Percentiles rank a stretch among this genome's conserved stretches.
Conservation (phyloP, 2,888 invertebrate species). For the Meiosimyza platycephala region DNA sequence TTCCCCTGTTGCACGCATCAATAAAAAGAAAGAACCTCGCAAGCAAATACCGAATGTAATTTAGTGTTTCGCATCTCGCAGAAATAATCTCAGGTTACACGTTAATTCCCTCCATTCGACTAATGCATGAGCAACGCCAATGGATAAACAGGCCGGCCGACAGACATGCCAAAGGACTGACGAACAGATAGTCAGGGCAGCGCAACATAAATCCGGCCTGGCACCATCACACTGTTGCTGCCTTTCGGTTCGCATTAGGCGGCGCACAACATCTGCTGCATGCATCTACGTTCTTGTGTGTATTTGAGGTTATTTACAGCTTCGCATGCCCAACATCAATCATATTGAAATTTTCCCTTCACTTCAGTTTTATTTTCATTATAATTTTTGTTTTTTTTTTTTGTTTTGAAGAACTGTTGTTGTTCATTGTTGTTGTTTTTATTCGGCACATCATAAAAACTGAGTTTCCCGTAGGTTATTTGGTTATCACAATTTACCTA, state of each 20-base stretch:
- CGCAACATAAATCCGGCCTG: neutral
- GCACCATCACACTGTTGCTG: neutral
- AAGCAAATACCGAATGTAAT: constrained; percentile 28
- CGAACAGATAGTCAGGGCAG: neutral
- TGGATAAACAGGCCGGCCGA: constrained; percentile 10
- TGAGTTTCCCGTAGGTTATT: constrained; percentile 26
- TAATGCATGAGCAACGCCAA: constrained; percentile 27
- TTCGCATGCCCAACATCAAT: constrained; percentile 52
- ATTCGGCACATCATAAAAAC: constrained; percentile 45
- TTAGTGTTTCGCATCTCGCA: constrained; percentile 29
- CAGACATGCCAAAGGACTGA: neutral
- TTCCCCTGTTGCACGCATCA: constrained; percentile 30
- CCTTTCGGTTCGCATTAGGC: constrained; percentile 27
- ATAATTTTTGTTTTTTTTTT: constrained; percentile 41
- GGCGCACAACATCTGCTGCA: constrained; percentile 38
- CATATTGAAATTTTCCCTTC: constrained; percentile 43
- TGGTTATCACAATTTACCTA: constrained; percentile 12
- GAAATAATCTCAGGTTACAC: constrained; percentile 36
- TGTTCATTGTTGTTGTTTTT: constrained; percentile 18
- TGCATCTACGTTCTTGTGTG: constrained; percentile 16
- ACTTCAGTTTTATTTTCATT: constrained; percentile 21
- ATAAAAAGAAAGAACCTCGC: constrained; percentile 12
- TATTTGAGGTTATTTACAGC: constrained; percentile 11
- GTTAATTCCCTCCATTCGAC: constrained; percentile 15
- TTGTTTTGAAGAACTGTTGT: neutral